Evolutionary conservation across 2,888 invertebrate genomes (phyloP).

Genomic region (Herminia tarsipennalis): DNA sequence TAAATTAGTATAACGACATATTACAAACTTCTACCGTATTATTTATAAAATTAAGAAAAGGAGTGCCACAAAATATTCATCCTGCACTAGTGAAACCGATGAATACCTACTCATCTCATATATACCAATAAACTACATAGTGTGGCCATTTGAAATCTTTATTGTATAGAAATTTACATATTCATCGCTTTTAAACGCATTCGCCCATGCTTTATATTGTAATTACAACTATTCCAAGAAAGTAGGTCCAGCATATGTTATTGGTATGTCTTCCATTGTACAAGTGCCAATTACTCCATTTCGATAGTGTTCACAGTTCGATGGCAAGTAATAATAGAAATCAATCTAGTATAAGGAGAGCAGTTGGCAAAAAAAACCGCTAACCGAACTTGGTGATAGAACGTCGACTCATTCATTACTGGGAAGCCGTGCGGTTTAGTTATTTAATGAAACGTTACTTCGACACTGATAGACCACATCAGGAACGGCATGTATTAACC

Average conservation of each 20-base stretch:
- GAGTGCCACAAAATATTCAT: slow-evolving; percentile 1
- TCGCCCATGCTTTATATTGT: slow-evolving; percentile 31
- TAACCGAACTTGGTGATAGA: slow-evolving; percentile 72
- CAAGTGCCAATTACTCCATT: slow-evolving; percentile 66
- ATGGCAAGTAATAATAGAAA: slow-evolving; percentile 72
- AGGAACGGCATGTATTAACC: slow-evolving; percentile 43
- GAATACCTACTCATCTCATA: too few species aligned
- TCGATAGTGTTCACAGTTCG: slow-evolving; percentile 69
- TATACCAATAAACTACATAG: slow-evolving; percentile 10
- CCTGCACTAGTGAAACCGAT: slow-evolving; percentile 7
- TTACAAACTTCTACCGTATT: too few species aligned
- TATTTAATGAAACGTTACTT: slow-evolving; percentile 75
- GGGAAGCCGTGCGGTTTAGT: slow-evolving; percentile 68
- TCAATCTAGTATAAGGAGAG: slow-evolving; percentile 72
- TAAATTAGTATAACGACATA: too few species aligned
- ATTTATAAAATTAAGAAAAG: too few species aligned
- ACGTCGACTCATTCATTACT: slow-evolving; percentile 71
- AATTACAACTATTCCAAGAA: slow-evolving; percentile 43
- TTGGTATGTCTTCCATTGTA: slow-evolving; percentile 46
- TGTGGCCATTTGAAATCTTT: slow-evolving; percentile 14
- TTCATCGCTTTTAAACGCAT: slow-evolving; percentile 6
- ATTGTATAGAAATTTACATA: slow-evolving; percentile 20
- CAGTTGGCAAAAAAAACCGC: slow-evolving; percentile 72
- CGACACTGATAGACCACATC: slow-evolving; percentile 56
- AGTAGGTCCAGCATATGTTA: slow-evolving; percentile 47